Conservation (phyloP, 2,113 vertebrate genomes). For the Embiotoca jacksoni region DNA sequence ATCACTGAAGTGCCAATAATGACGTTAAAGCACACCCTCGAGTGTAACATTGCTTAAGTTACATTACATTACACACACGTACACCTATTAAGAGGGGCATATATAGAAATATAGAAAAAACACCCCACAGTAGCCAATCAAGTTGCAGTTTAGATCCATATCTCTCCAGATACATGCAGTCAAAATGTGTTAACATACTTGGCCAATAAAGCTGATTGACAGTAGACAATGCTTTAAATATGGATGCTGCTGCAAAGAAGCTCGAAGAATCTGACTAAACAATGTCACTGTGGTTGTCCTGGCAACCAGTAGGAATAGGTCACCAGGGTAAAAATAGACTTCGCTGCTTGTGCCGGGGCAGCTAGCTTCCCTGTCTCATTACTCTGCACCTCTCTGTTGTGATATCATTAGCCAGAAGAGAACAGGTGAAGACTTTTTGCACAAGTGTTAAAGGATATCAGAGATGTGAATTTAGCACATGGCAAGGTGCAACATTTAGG, state of each 20-base stretch:
- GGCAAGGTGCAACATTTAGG: constrained; percentile 11
- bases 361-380: constrained; percentile 35
- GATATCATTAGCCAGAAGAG: constrained; percentile 33
- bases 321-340: constrained; percentile 55
- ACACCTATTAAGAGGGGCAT: too few relatives aligned
- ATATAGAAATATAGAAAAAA: too few relatives aligned
- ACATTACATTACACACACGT: too few relatives aligned
- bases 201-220: too few relatives aligned
- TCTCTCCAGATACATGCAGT: too few relatives aligned
- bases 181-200: too few relatives aligned
- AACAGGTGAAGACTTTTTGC: constrained; percentile 1
- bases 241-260: background rate
- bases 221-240: too few relatives aligned
- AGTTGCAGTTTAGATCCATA: too few relatives aligned
- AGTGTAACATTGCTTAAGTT: too few relatives aligned
- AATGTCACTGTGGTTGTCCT: constrained; percentile 60
- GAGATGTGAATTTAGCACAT: constrained; percentile 13
- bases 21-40: too few relatives aligned
- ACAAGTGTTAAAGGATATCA: constrained; percentile 18
- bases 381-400: constrained; percentile 28
- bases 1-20: too few relatives aligned
- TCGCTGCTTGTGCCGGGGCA: constrained; percentile 13
- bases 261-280: constrained; percentile 46
- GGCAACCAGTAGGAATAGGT: constrained; percentile 52
- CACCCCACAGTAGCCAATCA: too few relatives aligned